Evolutionary conservation across 2,113 vertebrate species (phyloP).

Genomic region (Eubucco bourcierii): DNA sequence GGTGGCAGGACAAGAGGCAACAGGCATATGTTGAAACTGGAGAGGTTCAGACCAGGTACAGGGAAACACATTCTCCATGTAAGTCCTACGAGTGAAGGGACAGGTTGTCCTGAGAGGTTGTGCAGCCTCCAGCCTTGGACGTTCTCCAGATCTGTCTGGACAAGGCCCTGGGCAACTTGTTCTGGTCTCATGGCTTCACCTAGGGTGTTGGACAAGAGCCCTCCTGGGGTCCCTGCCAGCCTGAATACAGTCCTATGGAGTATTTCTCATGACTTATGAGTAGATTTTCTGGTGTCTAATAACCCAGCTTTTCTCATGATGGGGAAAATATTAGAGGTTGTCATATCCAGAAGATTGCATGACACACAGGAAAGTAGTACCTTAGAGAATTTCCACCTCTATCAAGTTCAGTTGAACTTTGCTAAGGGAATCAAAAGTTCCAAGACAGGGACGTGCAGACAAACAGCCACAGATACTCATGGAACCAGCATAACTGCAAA

Average conservation of each 20-base stretch:
- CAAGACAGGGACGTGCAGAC: neutral
- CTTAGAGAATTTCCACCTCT: neutral
- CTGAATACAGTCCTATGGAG: neutral
- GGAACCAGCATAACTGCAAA: neutral
- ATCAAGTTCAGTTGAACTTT: neutral
- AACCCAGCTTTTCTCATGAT: neutral
- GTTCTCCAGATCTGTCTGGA: neutral
- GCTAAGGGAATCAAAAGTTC: neutral
- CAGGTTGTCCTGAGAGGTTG: neutral
- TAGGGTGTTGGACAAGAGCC: neutral
- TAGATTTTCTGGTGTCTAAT: neutral
- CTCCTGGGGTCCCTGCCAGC: neutral
- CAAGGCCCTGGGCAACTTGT: neutral
- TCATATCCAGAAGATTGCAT: neutral
- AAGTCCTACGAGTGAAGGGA: neutral
- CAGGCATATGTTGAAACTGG: accelerated
- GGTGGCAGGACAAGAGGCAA: neutral
- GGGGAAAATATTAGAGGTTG: neutral
- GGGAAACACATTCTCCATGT: neutral
- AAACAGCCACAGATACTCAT: neutral
- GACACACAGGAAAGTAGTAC: neutral
- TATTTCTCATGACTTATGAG: neutral
- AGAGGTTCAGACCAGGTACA: neutral
- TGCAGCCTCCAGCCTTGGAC: neutral
- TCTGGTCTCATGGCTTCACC: neutral